A percentile compares a stretch with the other conserved stretches of the same genome.
These are phyloP conservation scores for Stichopus horrens DNA, from an alignment of 53 echinoderm and acorn worm genomes.

Conservation along the genomic window DNA sequence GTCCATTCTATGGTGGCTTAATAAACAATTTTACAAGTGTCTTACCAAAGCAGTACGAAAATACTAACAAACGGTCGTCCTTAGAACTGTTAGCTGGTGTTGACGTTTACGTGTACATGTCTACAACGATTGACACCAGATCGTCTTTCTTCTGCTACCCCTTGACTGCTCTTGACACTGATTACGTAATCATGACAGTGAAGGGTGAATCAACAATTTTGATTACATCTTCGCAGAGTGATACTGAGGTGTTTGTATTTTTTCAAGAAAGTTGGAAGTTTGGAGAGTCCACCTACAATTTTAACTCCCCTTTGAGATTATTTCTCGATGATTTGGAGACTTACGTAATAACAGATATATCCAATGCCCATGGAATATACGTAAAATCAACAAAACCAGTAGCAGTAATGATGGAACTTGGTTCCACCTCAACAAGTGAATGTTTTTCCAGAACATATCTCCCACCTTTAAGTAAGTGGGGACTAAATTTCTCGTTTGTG, in stretches of 20 bases:
- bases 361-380: constrained; percentile 10
- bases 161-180: neutral
- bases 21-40: neutral
- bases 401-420: neutral
- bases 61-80: neutral
- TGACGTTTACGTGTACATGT: neutral
- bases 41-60: neutral
- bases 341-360: neutral
- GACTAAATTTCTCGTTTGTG: neutral
- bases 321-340: neutral
- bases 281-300: neutral
- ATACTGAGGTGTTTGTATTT: constrained; percentile 1
- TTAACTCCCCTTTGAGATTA: neutral
- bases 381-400: constrained; percentile 20
- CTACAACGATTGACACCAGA: neutral
- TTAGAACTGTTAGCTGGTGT: neutral
- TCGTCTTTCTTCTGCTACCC: neutral
- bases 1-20: neutral
- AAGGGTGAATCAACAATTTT: neutral
- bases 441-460: neutral
- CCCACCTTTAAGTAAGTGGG: neutral
- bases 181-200: neutral
- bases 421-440: neutral
- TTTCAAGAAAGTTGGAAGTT: neutral
- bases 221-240: neutral